Evolutionary conservation across 1,140 invertebrate genomes (phyloP), one percentile per base, ranked within the genome.

Genomic region (Drosophila erecta): DNA sequence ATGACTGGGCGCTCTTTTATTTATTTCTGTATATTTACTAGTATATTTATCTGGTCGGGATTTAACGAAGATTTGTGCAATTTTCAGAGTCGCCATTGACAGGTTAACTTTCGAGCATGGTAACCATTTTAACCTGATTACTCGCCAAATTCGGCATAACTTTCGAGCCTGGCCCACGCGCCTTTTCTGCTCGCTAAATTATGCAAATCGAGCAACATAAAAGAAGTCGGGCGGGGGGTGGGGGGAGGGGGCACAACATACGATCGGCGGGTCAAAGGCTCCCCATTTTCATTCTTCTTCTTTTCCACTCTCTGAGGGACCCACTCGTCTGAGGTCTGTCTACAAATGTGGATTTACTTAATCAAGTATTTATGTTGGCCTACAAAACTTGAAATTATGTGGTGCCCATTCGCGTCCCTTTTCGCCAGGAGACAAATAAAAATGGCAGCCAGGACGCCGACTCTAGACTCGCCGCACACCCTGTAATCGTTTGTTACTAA

Each of bases 271-370:
- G 67, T 70, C 67, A 70, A 40, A 54, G 67, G 46, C 66, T 70
- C 43, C n/a, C n/a, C 40, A 4, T n/a, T 22, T 17, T 17, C 47
- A 3, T 35, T 53, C 24, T 14, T 22, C 2, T 30, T 24, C 22
- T 27, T n/a, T 3, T 27, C 4, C 27, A 10, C 30, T 49, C 15
- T 33, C 22, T 49, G 1, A 3, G 47, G 10, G 64, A 22, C 27
- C 54, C 53, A 66, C 47, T 53, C 73, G 77, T 69, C 62, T 76
- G 71, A 69, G 58, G 76, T 79, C 73, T 79, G 76, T 79, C 78
- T 81, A 76, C 77, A 76, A 80, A 80, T 80, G 77, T 80, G 78
- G 78, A 80, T 80, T 80, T 80, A 80, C 77, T 80, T 80, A 80
- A 80, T 80, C 77, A 80, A 80, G 78, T 80, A 76, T 80, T 80